Percentiles rank a stretch among this genome's conserved stretches.
Conservation (phyloP, 2,797 vertebrate species). For the Eulemur coronatus region DNA sequence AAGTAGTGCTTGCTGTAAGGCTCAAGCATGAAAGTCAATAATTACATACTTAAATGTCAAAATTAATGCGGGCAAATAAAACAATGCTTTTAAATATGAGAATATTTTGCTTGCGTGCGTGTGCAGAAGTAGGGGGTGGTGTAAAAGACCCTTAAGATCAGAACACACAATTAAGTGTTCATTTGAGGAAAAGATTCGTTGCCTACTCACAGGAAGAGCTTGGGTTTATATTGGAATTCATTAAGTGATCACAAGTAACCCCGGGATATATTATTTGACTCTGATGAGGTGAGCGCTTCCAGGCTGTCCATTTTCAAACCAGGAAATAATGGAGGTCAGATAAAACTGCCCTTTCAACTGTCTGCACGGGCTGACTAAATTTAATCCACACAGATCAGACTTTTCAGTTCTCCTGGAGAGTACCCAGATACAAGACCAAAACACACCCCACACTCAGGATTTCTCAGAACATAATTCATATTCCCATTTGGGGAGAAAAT, state of each 20-base stretch:
- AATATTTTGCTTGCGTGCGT: not conserved
- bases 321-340: not conserved
- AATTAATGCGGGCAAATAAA: not conserved
- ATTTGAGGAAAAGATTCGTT: not conserved
- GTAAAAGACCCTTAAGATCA: not conserved
- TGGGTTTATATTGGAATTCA: not conserved
- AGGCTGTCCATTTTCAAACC: not conserved
- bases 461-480: not conserved
- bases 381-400: not conserved
- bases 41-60: not conserved
- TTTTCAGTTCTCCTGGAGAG: not conserved
- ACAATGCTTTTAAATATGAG: not conserved
- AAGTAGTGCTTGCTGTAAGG: not conserved
- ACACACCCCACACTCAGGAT: not conserved
- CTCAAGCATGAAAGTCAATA: not conserved
- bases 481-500: not conserved
- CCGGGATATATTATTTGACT: not conserved
- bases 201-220: not conserved
- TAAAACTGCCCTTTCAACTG: not conserved
- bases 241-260: conserved; percentile 29
- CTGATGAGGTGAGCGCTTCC: not conserved
- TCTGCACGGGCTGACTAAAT: not conserved
- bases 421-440: not conserved
- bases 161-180: not conserved
- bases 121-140: too few relatives aligned